These are phyloP conservation scores for Odocoileus virginianus DNA, from an alignment of 2,113 vertebrate genomes.

Conservation along the genomic window DNA sequence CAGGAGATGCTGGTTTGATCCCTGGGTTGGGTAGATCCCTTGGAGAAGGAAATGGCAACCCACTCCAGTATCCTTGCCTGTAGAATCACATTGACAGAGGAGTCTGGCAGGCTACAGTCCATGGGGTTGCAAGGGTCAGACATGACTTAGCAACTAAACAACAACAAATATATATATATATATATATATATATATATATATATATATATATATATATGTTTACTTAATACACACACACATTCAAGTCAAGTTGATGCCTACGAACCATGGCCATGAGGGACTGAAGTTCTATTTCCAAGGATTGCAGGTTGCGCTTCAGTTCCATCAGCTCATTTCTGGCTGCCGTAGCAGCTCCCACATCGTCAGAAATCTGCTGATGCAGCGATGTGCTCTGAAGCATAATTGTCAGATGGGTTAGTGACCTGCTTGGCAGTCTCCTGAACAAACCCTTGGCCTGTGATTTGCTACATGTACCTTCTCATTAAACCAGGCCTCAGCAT, in stretches of 20 bases:
- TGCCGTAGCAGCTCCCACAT: constrained; percentile 62
- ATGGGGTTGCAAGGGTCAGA: neutral
- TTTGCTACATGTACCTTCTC: constrained; percentile 46
- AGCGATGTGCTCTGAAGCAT: constrained; percentile 60
- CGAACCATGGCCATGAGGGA: constrained; percentile 76
- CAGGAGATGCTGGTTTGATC: neutral
- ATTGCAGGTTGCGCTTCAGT: constrained; percentile 80
- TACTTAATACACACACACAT: neutral
- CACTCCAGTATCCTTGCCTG: neutral
- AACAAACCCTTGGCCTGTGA: neutral
- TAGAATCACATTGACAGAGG: neutral
- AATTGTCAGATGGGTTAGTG: neutral
- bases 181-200: no score
- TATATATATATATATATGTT: neutral
- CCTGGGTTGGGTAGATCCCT: neutral
- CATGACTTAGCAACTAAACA: neutral
- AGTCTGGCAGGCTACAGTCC: neutral
- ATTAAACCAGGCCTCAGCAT: constrained; percentile 86
- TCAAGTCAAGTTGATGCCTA: neutral
- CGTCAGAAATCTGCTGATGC: constrained; percentile 63
- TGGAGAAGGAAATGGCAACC: neutral
- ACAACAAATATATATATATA: neutral
- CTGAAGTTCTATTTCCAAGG: constrained; percentile 80
- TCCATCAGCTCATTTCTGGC: constrained; percentile 70
- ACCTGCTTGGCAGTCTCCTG: rapidly evolving